Conservation (phyloP, 1,140 invertebrate genomes). For the Trichonephila inaurata region DNA sequence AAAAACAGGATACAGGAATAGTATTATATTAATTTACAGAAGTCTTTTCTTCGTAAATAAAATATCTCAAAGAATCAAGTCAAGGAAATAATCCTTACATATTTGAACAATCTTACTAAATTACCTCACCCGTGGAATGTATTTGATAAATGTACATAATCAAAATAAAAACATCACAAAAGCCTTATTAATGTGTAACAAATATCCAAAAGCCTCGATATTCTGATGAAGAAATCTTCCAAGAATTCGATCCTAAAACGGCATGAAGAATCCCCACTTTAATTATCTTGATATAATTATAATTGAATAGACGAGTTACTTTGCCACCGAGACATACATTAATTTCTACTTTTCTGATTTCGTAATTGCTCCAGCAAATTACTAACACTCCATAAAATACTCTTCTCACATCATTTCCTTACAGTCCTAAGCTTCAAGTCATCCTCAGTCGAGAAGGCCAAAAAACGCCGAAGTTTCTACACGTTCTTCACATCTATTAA, state of each 20-base stretch:
- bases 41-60: too few species aligned
- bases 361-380: background rate
- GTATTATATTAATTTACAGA: too few species aligned
- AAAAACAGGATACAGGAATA: too few species aligned
- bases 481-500: constrained; percentile 14
- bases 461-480: background rate
- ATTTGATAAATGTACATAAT: too few species aligned
- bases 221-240: background rate
- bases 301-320: background rate
- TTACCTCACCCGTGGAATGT: too few species aligned
- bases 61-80: too few species aligned
- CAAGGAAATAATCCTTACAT: too few species aligned
- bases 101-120: too few species aligned
- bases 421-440: background rate
- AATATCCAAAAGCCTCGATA: too few species aligned
- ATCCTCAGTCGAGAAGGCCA: background rate
- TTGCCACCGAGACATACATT: background rate
- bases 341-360: background rate
- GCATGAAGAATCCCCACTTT: too few species aligned
- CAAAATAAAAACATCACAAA: too few species aligned
- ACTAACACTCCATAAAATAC: background rate
- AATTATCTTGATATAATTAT: constrained; percentile 2
- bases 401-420: background rate
- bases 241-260: background rate
- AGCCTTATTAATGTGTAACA: too few species aligned